Conservation (phyloP, 92 coral and sea anemone species). For the Epizoanthus ramosus region DNA sequence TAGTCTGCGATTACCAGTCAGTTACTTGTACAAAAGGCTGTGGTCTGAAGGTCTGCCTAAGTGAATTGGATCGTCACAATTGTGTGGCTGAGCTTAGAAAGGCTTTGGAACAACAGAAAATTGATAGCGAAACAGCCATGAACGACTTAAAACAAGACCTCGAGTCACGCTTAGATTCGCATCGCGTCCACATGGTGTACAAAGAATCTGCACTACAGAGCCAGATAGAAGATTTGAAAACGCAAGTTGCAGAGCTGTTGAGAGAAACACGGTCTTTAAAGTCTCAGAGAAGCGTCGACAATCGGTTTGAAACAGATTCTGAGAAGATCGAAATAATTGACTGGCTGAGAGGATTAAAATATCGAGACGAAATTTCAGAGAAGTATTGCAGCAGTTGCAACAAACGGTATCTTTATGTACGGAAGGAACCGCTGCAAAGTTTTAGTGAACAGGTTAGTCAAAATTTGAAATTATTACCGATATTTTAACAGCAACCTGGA, state of each 20-base stretch:
- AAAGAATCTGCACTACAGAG: slow-evolving; percentile 83
- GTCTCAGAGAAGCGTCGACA: slow-evolving; percentile 60
- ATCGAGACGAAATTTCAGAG: slow-evolving; percentile 86
- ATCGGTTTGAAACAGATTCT: slow-evolving; percentile 57
- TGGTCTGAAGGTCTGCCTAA: slow-evolving; percentile 79
- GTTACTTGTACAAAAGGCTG: slow-evolving; percentile 80
- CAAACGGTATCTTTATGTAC: slow-evolving; percentile 79
- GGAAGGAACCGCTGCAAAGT: slow-evolving; percentile 80
- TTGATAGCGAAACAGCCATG: slow-evolving; percentile 39
- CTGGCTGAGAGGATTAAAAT: slow-evolving; percentile 84
- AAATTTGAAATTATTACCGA: neutral
- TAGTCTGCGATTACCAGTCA: slow-evolving; percentile 72
- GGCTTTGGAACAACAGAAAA: slow-evolving; percentile 65
- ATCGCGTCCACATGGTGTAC: slow-evolving; percentile 89
- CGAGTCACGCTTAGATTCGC: slow-evolving; percentile 80
- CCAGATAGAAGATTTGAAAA: slow-evolving; percentile 82
- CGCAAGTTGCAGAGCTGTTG: slow-evolving; percentile 65
- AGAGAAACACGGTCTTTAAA: slow-evolving; percentile 68
- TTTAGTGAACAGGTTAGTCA: slow-evolving; percentile 75
- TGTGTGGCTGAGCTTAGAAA: slow-evolving; percentile 82
- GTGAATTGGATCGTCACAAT: slow-evolving; percentile 72
- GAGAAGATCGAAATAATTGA: slow-evolving; percentile 72
- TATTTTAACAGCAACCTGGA: neutral
- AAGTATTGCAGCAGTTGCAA: slow-evolving; percentile 79
- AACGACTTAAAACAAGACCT: slow-evolving; percentile 65